Evolutionary conservation across 2,113 vertebrate species (phyloP).

Genomic region (Noturus placidus): DNA sequence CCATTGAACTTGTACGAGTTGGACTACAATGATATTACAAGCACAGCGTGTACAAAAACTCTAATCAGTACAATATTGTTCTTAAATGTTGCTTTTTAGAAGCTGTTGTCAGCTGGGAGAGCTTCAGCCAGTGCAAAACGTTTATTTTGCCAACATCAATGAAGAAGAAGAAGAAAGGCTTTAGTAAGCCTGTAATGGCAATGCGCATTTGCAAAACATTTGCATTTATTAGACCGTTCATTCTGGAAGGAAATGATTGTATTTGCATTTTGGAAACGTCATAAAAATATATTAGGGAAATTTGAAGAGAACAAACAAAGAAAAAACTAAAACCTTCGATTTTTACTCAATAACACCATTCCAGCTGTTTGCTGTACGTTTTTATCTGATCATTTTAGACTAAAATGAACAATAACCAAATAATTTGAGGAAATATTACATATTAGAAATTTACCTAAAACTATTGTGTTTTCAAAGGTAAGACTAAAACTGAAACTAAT

Average conservation of each 20-base stretch:
- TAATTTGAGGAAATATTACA: too few relatives aligned
- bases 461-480: neutral
- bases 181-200: neutral
- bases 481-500: neutral
- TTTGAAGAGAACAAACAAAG: neutral
- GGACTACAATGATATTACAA: too few relatives aligned
- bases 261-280: neutral
- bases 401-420: neutral
- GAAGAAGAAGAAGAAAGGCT: neutral
- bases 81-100: neutral
- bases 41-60: neutral
- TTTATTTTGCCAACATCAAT: neutral
- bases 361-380: neutral
- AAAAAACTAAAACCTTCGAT: neutral
- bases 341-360: too few relatives aligned
- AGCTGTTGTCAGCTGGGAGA: neutral
- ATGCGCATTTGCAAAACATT: too few relatives aligned
- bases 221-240: neutral
- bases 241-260: neutral
- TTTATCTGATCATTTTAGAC: neutral
- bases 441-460: neutral
- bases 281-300: too few relatives aligned
- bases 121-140: neutral
- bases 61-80: too few relatives aligned
- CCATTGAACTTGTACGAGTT: neutral